Conservation (phyloP, 1,140 invertebrate genomes). For the Mactra quadrangularis region DNA sequence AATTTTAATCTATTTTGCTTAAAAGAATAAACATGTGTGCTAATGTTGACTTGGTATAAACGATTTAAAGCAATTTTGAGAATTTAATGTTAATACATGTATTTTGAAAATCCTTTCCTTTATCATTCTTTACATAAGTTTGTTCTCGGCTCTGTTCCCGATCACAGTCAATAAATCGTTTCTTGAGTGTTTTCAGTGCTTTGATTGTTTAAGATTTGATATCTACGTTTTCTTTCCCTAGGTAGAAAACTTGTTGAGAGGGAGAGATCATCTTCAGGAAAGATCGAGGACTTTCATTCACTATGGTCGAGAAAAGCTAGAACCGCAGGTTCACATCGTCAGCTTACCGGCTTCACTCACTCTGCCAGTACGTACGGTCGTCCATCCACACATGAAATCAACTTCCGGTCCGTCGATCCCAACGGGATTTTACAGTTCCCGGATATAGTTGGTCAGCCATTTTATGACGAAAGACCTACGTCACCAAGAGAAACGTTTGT, state of each 20-base stretch:
- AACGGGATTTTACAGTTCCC: constrained; percentile 42
- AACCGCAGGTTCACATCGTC: constrained; percentile 46
- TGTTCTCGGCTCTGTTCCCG: no score
- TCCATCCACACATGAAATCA: constrained; percentile 23
- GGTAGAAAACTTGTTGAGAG: constrained; percentile 53
- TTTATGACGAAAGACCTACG: constrained; percentile 4
- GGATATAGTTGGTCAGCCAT: constrained; percentile 34
- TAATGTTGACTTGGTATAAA: no score
- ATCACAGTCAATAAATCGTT: no score
- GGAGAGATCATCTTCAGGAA: constrained; percentile 28
- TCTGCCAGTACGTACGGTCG: background rate
- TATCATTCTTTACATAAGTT: no score
- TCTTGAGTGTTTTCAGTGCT: no score
- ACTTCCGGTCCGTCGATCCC: constrained; percentile 36
- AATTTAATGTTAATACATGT: no score
- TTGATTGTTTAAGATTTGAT: background rate
- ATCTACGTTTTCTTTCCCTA: constrained; percentile 24
- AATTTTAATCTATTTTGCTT: no score
- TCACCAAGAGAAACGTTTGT: constrained; percentile 38
- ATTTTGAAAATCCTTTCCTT: no score
- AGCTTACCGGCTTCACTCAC: constrained; percentile 21
- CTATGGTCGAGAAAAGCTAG: constrained; percentile 36
- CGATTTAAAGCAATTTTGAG: no score
- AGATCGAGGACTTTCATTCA: constrained; percentile 49
- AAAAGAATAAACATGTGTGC: no score